Conservation (phyloP, 2,797 vertebrate species). For the Protonibea diacanthus region DNA sequence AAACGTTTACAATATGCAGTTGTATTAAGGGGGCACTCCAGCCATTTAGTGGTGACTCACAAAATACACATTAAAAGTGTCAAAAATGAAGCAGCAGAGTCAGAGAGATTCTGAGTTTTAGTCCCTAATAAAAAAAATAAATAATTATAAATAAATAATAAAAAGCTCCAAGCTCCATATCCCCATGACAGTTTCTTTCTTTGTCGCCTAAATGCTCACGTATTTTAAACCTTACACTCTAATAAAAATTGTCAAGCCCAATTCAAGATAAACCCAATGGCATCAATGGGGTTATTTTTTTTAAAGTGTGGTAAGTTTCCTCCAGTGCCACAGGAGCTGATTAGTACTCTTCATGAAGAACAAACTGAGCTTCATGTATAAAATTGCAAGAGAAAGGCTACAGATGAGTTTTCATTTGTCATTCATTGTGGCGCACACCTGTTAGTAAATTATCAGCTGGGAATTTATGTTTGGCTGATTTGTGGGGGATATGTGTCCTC, state of each 20-base stretch:
- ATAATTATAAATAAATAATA: not conserved
- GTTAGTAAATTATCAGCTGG: not conserved
- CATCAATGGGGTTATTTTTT: conserved; percentile 1
- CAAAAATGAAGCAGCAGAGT: conserved; percentile 14
- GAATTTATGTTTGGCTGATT: not conserved
- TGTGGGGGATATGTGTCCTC: not conserved
- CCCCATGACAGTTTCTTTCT: not conserved
- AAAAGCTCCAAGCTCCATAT: conserved; percentile 18
- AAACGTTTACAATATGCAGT: not conserved
- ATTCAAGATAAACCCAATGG: not conserved
- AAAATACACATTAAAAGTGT: conserved; percentile 1
- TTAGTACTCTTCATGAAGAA: not conserved
- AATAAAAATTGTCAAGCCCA: conserved; percentile 16
- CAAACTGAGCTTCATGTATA: not conserved
- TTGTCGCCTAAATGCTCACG: not conserved
- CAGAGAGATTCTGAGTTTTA: not conserved
- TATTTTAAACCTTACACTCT: not conserved
- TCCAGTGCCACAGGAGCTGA: not conserved
- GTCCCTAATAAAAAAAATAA: not conserved
- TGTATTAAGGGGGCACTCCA: conserved; percentile 3
- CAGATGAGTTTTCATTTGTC: not conserved
- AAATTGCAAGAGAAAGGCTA: not conserved
- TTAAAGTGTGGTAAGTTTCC: not conserved
- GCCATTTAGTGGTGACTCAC: not conserved
- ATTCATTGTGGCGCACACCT: not conserved